phyloP scores from a whole-genome alignment of 1,140 invertebrate species.

The Trichogramma pretiosum region DNA sequence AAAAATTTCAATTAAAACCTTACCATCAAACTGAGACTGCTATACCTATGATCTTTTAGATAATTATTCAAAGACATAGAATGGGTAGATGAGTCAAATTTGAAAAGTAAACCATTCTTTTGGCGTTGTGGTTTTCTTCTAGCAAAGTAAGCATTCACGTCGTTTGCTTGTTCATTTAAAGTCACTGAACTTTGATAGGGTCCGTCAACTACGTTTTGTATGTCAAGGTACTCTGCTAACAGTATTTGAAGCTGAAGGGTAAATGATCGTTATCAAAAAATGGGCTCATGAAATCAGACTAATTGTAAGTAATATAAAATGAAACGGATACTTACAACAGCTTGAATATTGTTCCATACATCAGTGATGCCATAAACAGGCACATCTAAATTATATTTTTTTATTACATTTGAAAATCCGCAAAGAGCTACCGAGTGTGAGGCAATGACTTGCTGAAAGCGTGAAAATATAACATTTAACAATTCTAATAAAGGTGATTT shows the following conservation, averaged over 20 bases:
- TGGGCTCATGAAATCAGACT: too few relatives aligned
- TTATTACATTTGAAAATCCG: constrained; percentile 50
- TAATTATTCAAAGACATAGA: constrained; percentile 60
- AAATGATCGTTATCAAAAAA: too few relatives aligned
- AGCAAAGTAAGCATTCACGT: constrained; percentile 59
- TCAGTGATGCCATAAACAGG: constrained; percentile 69
- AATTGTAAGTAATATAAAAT: too few relatives aligned
- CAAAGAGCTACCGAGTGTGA: constrained; percentile 58
- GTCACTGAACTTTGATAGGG: constrained; percentile 49
- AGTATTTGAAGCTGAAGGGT: constrained; percentile 63
- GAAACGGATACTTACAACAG: constrained; percentile 58
- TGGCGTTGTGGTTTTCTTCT: constrained; percentile 57
- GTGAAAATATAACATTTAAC: constrained; percentile 59
- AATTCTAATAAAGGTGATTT: constrained; percentile 46
- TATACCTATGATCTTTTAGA: constrained; percentile 51
- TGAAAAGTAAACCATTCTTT: constrained; percentile 57
- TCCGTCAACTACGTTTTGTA: constrained; percentile 58
- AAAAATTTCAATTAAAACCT: constrained; percentile 11
- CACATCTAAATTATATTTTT: constrained; percentile 48
- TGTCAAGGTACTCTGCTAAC: constrained; percentile 75
- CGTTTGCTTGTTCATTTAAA: constrained; percentile 50
- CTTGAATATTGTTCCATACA: constrained; percentile 83
- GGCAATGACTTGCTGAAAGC: constrained; percentile 64
- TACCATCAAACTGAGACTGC: constrained; percentile 27
- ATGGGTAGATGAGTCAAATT: constrained; percentile 72